Evolutionary conservation across 2,888 invertebrate genomes (phyloP), one percentile per base, ranked within the genome.

Genomic region (Melieria picta): DNA sequence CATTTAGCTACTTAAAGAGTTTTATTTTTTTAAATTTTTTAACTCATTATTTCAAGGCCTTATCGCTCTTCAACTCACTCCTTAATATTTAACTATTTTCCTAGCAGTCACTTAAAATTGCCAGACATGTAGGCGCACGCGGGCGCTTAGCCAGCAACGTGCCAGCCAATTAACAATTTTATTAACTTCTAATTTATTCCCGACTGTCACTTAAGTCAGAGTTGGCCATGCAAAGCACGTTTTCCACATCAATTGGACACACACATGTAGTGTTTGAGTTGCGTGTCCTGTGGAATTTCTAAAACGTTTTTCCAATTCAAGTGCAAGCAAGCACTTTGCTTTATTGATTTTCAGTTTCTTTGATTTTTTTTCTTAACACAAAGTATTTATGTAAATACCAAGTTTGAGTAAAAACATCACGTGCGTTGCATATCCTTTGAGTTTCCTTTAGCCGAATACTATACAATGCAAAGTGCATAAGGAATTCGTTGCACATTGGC

Each of bases 121-220:
- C 66, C 48, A 69, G 69, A 72, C 72, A 66, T 73, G 69, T 69
- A 70, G 69, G 69, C 72, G 69, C 72, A 70, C 50, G 50, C 58
- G 61, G 67, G 72, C 72, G 66, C 69, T 63, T 30, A 11, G 6
- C 42, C 7, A 16, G 16, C 60, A 60, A 48, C 13, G 9, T 52
- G 45, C 43, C 45, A 45, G 67, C 67, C 60, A 60, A 61, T 61
- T 61, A 67, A 67, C 50, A 61, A 52, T 4, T 50, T 58, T 11
- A 16, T 67, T 67, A 67, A 67, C 52, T 67, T 13, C 50, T 50
- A 61, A 61, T 61, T 43, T 61, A 67, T 45, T 7, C 50, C 50
- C 60, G 50, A 50, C 52, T 7, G 46, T 52, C 45, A 10, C 47
- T 13, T 45, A 16, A 10, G 7, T 6, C 1, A 3, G 50, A 45